Evolutionary conservation across 2,888 invertebrate species (phyloP).

Genomic region (Taenaris catops): DNA sequence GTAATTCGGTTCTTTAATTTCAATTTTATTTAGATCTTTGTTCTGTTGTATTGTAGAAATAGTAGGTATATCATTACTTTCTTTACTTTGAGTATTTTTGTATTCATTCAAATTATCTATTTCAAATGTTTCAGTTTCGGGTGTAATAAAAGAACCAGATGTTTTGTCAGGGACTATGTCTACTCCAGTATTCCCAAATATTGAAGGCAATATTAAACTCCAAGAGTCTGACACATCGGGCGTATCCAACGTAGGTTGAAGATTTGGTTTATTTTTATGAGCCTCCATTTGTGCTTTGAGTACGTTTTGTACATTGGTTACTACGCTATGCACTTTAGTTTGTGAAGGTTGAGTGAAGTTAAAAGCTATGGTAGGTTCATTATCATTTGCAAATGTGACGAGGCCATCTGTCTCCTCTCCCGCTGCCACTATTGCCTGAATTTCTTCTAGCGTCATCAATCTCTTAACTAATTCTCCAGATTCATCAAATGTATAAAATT

Average conservation of each 20-base stretch:
- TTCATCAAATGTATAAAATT: conserved; percentile 93
- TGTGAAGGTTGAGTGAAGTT: conserved; percentile 79
- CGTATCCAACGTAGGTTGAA: conserved; percentile 81
- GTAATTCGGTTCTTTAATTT: conserved; percentile 1
- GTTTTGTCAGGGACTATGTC: conserved; percentile 79
- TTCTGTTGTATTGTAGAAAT: conserved; percentile 27
- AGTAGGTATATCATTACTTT: conserved; percentile 32
- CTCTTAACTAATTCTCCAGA: conserved; percentile 90
- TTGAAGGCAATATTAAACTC: conserved; percentile 90
- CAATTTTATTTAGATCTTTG: conserved; percentile 4
- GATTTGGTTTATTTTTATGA: conserved; percentile 70
- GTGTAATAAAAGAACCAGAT: conserved; percentile 51
- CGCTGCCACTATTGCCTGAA: conserved; percentile 90
- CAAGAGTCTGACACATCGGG: conserved; percentile 88
- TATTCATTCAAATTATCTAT: conserved; percentile 35
- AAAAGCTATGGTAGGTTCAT: conserved; percentile 65
- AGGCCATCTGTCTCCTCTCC: conserved; percentile 85
- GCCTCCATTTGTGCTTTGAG: conserved; percentile 88
- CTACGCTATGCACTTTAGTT: conserved; percentile 88
- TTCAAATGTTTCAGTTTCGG: conserved; percentile 65
- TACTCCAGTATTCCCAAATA: conserved; percentile 85
- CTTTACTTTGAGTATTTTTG: conserved; percentile 21
- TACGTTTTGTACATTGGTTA: conserved; percentile 90
- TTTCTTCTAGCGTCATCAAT: conserved; percentile 91
- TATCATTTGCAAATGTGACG: conserved; percentile 69